phyloP scores from a whole-genome alignment of 2,113 vertebrate species.

The Amblyopsis rosae region DNA sequence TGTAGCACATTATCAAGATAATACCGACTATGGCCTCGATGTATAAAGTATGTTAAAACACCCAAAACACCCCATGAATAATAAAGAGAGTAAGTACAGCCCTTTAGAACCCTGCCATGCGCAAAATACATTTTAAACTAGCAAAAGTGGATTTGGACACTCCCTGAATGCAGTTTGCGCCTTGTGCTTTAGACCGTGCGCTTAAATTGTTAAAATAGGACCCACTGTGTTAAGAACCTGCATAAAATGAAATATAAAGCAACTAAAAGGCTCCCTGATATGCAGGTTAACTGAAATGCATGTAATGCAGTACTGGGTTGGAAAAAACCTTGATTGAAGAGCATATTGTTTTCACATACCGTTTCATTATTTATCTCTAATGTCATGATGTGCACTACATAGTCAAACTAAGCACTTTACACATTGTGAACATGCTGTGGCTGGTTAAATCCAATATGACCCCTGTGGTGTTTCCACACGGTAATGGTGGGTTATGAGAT shows the following conservation, averaged over 20 bases:
- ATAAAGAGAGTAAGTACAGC: too few species aligned
- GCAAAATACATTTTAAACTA: too few species aligned
- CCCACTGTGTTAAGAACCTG: neutral
- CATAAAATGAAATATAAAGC: neutral
- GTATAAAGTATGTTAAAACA: too few species aligned
- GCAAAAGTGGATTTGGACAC: too few species aligned
- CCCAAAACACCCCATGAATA: too few species aligned
- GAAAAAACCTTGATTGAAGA: neutral
- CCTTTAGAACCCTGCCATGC: too few species aligned
- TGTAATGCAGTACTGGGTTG: neutral
- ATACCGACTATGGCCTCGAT: too few species aligned
- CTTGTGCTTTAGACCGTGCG: too few species aligned
- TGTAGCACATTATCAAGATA: too few species aligned
- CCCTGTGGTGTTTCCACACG: neutral
- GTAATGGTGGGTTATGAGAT: neutral
- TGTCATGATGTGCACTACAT: neutral
- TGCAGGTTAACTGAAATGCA: slow-evolving; percentile 9
- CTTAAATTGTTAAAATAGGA: too few species aligned
- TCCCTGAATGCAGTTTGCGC: too few species aligned
- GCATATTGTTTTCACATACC: neutral
- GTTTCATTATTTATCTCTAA: neutral
- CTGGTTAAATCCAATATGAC: neutral
- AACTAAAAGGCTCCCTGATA: neutral
- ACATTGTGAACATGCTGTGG: neutral
- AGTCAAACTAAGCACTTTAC: neutral